These are phyloP conservation scores for Acanthochromis polyacanthus DNA, from an alignment of 2,113 vertebrate genomes.

Conservation along the genomic window DNA sequence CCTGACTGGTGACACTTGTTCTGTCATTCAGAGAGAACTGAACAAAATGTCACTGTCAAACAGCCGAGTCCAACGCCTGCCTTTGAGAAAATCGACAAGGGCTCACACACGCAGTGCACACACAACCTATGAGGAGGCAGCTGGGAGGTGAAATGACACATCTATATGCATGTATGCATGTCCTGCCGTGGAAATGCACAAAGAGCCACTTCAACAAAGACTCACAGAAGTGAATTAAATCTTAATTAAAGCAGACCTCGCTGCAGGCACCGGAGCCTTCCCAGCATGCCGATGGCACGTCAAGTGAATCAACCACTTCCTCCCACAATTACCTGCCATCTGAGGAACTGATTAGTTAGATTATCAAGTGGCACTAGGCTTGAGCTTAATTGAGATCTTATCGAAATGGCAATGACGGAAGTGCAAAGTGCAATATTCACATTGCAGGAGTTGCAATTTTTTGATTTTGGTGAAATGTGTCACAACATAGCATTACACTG, in stretches of 20 bases:
- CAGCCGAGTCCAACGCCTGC: too few species aligned
- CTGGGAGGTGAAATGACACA: constrained; percentile 9
- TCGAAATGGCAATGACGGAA: too few species aligned
- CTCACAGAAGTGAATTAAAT: constrained; percentile 62
- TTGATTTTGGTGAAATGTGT: too few species aligned
- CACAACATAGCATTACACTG: too few species aligned
- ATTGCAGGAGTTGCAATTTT: too few species aligned
- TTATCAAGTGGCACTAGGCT: constrained; percentile 7
- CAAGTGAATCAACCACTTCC: constrained; percentile 41
- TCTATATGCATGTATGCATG: constrained; percentile 1
- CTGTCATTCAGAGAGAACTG: constrained; percentile 25
- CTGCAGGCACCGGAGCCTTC: constrained; percentile 39
- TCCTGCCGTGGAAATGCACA: constrained; percentile 14
- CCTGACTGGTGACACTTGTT: constrained; percentile 34
- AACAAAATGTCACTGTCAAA: constrained; percentile 50
- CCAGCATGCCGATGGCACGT: constrained; percentile 35
- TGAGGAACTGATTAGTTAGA: constrained; percentile 39
- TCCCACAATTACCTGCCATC: constrained; percentile 34
- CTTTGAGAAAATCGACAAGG: too few species aligned
- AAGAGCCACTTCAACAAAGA: constrained; percentile 43
- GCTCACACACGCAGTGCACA: background rate
- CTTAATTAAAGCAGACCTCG: constrained; percentile 61
- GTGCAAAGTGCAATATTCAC: too few species aligned
- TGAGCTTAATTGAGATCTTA: too few species aligned
- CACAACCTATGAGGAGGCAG: background rate